Conservation (phyloP, 2,888 invertebrate species). For the Diogma glabrata region DNA sequence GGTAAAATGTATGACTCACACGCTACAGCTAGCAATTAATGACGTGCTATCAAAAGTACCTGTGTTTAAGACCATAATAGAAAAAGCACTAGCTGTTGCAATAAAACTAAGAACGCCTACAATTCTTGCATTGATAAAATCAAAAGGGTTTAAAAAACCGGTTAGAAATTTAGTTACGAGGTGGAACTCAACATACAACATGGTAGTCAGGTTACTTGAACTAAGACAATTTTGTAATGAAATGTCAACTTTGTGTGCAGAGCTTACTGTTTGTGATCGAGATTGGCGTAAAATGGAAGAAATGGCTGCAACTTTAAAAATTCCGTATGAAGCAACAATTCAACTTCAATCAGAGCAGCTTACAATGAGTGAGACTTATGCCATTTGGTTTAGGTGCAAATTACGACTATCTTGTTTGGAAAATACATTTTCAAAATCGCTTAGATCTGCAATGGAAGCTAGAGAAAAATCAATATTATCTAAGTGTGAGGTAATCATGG, state of each 20-base stretch:
- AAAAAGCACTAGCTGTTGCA: too few relatives aligned
- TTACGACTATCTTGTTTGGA: neutral
- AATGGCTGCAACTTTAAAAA: neutral
- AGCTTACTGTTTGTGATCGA: constrained; percentile 1
- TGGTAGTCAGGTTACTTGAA: constrained; percentile 9
- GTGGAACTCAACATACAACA: constrained; percentile 8
- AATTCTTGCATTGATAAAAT: too few relatives aligned
- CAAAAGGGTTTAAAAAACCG: too few relatives aligned
- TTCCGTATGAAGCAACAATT: constrained; percentile 8
- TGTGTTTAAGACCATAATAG: constrained; percentile 6
- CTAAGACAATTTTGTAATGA: constrained; percentile 7
- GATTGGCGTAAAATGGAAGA: constrained; percentile 8
- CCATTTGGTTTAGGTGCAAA: constrained; percentile 9
- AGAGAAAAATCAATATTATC: constrained; percentile 4
- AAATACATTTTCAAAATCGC: constrained; percentile 7
- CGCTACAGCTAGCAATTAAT: constrained; percentile 6
- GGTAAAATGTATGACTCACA: constrained; percentile 7
- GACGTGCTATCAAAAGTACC: neutral
- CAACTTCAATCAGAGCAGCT: constrained; percentile 7
- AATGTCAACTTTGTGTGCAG: constrained; percentile 1
- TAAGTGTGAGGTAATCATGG: constrained; percentile 4
- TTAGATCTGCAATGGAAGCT: constrained; percentile 6
- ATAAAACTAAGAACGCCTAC: too few relatives aligned
- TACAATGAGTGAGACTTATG: constrained; percentile 8
- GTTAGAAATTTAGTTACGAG: constrained; percentile 7